Base-by-base conservation (phyloP, 92 coral and sea anemone species). In the Epizoanthus illoricatus region DNA sequence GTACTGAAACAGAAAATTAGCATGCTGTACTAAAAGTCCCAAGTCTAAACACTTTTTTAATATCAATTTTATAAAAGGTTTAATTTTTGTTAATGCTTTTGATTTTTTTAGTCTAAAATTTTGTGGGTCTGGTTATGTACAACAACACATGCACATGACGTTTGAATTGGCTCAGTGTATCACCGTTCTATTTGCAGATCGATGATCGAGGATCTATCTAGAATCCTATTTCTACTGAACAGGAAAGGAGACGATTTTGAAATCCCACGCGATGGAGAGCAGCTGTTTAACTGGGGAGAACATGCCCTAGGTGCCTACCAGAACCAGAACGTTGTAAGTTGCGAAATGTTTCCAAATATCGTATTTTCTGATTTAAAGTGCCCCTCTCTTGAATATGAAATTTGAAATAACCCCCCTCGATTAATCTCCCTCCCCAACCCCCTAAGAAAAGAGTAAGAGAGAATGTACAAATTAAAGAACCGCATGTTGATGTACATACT, bases 201-300 rank as follows among this genome's bases (percentile, higher is more conserved):
- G 20, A 71, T 71, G 76, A 71, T 71, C 45, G 59, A 45, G 21
- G 76, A 71, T n/a, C 59, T 71, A 15, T 45, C 76, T 17, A 71
- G 76, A 21, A 71, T 71, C 45, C 7, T 71, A 47, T 71, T 42
- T 71, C 76, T 71, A 23, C 36, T 71, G 24, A 71, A 71, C 76
- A 71, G 47, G 76, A 71, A 18, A 5, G 76, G 59, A 45, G 76
- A 71, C 9, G 60, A 45, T n/a, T 71, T 71, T 71, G 76, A 71
- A 47, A 71, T 71, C 17, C 76, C 76, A 16, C 59, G 58, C 23
- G 76, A 71, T 47, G 76, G 76, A 36, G 60, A 17, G 58, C 39
- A 17, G 3, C 76, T 71, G 76, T 45, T 71, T n/a, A 60, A 71
- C 18, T 71, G 76, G 76, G 76, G 76, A 20, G 60, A 45, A 3